Evolutionary conservation across 2,113 vertebrate species (phyloP).

Genomic region (Hystrix brachyura): DNA sequence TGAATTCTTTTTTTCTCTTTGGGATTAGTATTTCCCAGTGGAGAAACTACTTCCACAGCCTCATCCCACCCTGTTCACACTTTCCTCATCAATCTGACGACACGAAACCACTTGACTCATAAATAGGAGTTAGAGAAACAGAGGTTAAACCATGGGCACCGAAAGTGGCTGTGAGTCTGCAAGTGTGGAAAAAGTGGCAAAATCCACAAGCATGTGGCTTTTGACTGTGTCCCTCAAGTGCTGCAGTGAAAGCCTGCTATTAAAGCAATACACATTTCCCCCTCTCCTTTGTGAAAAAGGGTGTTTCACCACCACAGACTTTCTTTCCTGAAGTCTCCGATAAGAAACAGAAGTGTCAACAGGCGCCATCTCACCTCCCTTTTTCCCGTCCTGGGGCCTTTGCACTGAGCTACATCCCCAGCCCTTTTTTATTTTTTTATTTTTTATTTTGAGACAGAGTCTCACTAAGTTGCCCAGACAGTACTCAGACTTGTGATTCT

Average conservation of each 20-base stretch:
- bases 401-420: background rate
- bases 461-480: background rate
- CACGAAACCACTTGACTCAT: slow-evolving; percentile 87
- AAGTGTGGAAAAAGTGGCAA: slow-evolving; percentile 89
- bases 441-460: background rate
- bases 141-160: slow-evolving; percentile 89
- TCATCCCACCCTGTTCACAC: slow-evolving; percentile 81
- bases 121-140: slow-evolving; percentile 89
- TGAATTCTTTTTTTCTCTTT: slow-evolving; percentile 70
- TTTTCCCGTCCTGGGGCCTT: background rate
- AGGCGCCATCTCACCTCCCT: background rate
- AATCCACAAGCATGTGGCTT: slow-evolving; percentile 89
- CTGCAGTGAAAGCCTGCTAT: slow-evolving; percentile 76
- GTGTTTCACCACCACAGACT: slow-evolving; percentile 76
- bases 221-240: slow-evolving; percentile 82
- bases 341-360: slow-evolving; percentile 63
- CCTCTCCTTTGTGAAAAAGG: slow-evolving; percentile 69
- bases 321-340: slow-evolving; percentile 27
- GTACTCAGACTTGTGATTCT: background rate
- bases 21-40: slow-evolving; percentile 76
- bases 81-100: slow-evolving; percentile 86
- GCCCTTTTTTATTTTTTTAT: background rate
- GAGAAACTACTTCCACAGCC: slow-evolving; percentile 84
- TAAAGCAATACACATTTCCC: slow-evolving; percentile 61
- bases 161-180: slow-evolving; percentile 86